Evolutionary conservation across 2,888 invertebrate species (phyloP).

Genomic region (Spialia ferax): DNA sequence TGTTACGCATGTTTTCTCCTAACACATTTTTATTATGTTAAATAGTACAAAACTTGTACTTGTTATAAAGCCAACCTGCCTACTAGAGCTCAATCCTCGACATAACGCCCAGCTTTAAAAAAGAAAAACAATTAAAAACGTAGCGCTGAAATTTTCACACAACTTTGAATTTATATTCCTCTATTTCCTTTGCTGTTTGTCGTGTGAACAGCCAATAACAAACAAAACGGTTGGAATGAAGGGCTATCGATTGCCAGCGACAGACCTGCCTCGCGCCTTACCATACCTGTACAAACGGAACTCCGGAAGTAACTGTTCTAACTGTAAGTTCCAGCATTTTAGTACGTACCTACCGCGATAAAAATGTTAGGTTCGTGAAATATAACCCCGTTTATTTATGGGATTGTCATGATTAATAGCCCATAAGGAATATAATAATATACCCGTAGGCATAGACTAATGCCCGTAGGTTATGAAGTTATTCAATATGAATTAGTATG

Average conservation of each 20-base stretch:
- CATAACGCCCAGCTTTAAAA: too few relatives aligned
- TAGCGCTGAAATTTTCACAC: background rate
- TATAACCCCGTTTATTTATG: slow-evolving; percentile 4
- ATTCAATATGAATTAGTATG: background rate
- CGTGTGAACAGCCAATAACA: slow-evolving; percentile 36
- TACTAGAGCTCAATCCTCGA: too few relatives aligned
- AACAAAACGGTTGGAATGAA: slow-evolving; percentile 31
- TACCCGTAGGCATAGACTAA: too few relatives aligned
- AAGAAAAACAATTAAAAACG: background rate
- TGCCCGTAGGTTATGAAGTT: background rate
- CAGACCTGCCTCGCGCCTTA: slow-evolving; percentile 25
- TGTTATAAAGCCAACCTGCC: too few relatives aligned
- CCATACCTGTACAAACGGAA: slow-evolving; percentile 9
- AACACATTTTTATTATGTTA: too few relatives aligned
- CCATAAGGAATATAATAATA: background rate
- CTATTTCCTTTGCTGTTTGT: slow-evolving; percentile 10
- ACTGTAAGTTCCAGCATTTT: slow-evolving; percentile 10
- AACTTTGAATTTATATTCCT: background rate
- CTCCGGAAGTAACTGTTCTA: slow-evolving; percentile 18
- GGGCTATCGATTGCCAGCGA: slow-evolving; percentile 36
- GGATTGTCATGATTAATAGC: background rate
- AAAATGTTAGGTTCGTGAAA: background rate
- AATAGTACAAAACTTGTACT: too few relatives aligned
- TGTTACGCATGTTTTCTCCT: too few relatives aligned
- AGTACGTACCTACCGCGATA: background rate